These are phyloP conservation scores for Pan troglodytes DNA, from an alignment of 2,113 vertebrate species.

Conservation along the genomic window NHGRI_mPanTro3-v2.1_pri NC_072402.2:92404501-92405000, in stretches of 20 bases:
- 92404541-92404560: background rate
- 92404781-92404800: background rate
- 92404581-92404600: background rate
- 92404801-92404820: background rate
- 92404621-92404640: background rate
- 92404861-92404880: background rate
- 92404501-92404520: rapidly evolving
- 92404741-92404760: background rate
- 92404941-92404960: background rate
- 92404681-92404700: background rate
- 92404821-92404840: background rate
- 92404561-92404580: background rate
- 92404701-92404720: background rate
- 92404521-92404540: background rate
- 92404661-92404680: background rate
- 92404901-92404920: rapidly evolving
- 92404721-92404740: background rate
- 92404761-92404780: background rate
- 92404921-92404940: background rate
- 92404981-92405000: background rate
- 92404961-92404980: background rate
- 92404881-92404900: rapidly evolving
- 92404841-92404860: background rate
- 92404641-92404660: background rate
- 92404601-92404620: background rate